These are phyloP conservation scores for Penaeus monodon DNA, from an alignment of 2,888 invertebrate species.

Conservation along the genomic window DNA sequence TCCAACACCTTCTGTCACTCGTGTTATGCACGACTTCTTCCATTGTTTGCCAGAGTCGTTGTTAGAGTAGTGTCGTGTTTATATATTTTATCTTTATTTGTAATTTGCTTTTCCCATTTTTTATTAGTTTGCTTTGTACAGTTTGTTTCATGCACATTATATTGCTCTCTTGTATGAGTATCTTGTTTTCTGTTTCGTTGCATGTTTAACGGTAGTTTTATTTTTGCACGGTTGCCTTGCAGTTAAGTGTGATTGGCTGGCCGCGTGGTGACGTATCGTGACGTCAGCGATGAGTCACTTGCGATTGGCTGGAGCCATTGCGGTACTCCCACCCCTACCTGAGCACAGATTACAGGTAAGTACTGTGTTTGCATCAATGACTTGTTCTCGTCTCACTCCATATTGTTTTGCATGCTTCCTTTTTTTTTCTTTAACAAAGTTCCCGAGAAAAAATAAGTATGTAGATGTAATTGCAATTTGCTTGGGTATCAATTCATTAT, in stretches of 20 bases:
- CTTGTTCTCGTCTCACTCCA: not conserved
- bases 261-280: constrained; percentile 32
- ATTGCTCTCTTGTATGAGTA: too few relatives aligned
- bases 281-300: constrained; percentile 52
- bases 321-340: constrained; percentile 51
- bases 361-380: not conserved
- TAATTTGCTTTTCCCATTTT: not conserved
- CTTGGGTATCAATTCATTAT: too few relatives aligned
- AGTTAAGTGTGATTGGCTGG: constrained; percentile 19
- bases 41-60: too few relatives aligned
- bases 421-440: too few relatives aligned
- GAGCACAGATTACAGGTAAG: constrained; percentile 50
- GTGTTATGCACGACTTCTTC: too few relatives aligned
- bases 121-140: not conserved
- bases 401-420: too few relatives aligned
- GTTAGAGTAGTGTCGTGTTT: too few relatives aligned
- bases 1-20: too few relatives aligned
- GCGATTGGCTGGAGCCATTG: constrained; percentile 49
- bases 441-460: too few relatives aligned
- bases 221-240: constrained; percentile 9
- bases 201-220: not conserved
- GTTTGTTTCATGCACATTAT: not conserved
- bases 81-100: too few relatives aligned
- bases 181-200: not conserved
- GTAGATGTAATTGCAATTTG: too few relatives aligned